phyloP scores from a whole-genome alignment of 2,797 vertebrate genomes.

The Intellagama lesueurii region DNA sequence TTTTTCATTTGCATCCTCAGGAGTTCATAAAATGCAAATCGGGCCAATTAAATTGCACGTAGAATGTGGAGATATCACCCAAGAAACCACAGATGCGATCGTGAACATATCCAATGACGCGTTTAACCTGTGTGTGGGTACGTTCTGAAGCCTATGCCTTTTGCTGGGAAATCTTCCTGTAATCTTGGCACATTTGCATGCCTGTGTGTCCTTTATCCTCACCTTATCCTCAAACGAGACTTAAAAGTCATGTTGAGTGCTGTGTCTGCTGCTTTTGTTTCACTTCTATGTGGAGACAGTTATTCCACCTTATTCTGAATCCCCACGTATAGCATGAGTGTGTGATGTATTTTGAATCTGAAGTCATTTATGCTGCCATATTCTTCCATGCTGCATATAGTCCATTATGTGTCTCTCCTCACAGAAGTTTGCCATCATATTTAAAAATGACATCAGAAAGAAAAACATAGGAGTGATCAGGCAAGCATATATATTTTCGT shows the following conservation, averaged over 20 bases:
- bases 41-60: conserved; percentile 81
- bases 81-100: conserved; percentile 85
- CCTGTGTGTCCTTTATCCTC: neutral
- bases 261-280: neutral
- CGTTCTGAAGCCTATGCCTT: neutral
- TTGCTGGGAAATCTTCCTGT: neutral
- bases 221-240: neutral
- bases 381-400: neutral
- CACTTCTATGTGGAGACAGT: neutral
- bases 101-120: conserved; percentile 86
- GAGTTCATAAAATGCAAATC: conserved; percentile 77
- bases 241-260: neutral
- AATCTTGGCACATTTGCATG: neutral
- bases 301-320: neutral
- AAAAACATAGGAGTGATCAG: neutral
- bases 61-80: conserved; percentile 87
- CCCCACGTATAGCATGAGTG: neutral
- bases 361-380: neutral
- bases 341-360: neutral
- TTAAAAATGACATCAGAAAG: neutral
- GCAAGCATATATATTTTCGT: too few relatives aligned
- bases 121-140: conserved; percentile 87
- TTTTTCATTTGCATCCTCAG: conserved; percentile 48
- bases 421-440: neutral
- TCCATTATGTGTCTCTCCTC: neutral